Evolutionary conservation across 2,113 vertebrate species (phyloP).

Genomic region (Odontesthes bonariensis): DNA sequence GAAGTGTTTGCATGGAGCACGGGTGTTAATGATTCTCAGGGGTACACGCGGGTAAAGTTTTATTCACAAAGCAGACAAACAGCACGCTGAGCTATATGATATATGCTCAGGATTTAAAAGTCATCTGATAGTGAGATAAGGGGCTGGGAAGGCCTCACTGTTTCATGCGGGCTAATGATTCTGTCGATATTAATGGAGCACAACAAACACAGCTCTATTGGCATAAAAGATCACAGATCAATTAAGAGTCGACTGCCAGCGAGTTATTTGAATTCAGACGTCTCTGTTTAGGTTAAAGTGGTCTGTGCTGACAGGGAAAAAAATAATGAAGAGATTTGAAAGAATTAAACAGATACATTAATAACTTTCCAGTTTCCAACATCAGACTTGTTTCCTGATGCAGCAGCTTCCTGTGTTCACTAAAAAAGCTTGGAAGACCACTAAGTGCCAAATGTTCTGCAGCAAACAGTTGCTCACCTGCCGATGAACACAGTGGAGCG

Average conservation of each 20-base stretch:
- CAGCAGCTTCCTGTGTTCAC: neutral
- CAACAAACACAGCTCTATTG: conserved; percentile 60
- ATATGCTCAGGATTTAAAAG: conserved; percentile 70
- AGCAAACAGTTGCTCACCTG: neutral
- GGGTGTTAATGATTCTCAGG: conserved; percentile 32
- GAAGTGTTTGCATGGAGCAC: neutral
- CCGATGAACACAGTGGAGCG: neutral
- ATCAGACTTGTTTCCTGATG: neutral
- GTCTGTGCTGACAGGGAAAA: neutral
- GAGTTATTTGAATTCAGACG: neutral
- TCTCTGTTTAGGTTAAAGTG: neutral
- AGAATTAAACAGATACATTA: neutral
- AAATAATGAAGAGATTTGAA: no score
- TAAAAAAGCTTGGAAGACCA: neutral
- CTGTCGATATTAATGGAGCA: conserved; percentile 62
- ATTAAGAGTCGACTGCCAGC: conserved; percentile 39
- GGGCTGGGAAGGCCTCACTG: neutral
- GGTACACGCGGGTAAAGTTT: conserved; percentile 4
- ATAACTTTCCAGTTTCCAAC: no score
- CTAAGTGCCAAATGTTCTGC: neutral
- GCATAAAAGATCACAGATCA: conserved; percentile 49
- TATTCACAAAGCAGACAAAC: conserved; percentile 18
- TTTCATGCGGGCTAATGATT: conserved; percentile 48
- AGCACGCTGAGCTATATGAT: conserved; percentile 26
- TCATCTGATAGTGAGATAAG: conserved; percentile 67